These are phyloP conservation scores for Liolophura sinensis DNA, from an alignment of 1,140 invertebrate species.

Conservation along the genomic window DNA sequence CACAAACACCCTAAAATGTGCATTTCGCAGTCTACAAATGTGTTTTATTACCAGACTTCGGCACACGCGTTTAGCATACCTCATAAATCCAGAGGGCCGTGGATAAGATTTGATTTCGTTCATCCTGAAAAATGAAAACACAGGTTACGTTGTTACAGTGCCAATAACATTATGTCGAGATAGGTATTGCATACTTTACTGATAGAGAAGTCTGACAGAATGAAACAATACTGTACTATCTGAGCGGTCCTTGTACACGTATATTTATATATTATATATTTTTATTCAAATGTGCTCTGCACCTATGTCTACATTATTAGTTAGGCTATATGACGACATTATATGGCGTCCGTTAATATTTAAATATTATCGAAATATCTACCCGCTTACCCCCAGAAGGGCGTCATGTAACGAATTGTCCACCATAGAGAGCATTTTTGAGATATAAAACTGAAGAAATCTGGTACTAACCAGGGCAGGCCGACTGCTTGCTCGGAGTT, in stretches of 20 bases:
- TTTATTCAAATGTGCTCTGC: not conserved
- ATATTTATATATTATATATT: not conserved
- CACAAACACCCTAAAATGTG: not conserved
- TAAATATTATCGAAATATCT: no score
- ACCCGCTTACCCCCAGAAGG: no score
- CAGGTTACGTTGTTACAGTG: not conserved
- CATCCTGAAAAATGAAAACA: constrained; percentile 56
- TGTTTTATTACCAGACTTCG: not conserved
- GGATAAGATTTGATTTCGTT: constrained; percentile 75
- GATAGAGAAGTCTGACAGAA: not conserved
- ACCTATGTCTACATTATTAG: no score
- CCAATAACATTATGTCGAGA: not conserved
- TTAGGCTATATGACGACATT: no score
- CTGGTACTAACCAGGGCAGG: no score
- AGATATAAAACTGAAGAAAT: no score
- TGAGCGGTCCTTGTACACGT: not conserved
- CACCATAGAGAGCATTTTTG: no score
- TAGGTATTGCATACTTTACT: not conserved
- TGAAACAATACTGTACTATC: not conserved
- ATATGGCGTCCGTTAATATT: no score
- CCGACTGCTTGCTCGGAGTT: no score
- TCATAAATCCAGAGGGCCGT: constrained; percentile 92
- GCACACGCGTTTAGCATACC: constrained; percentile 26
- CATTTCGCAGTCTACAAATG: not conserved
- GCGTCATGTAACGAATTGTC: no score